phyloP scores from a whole-genome alignment of 2,797 vertebrate genomes.

The Xiphorhynchus erythropygius region DNA sequence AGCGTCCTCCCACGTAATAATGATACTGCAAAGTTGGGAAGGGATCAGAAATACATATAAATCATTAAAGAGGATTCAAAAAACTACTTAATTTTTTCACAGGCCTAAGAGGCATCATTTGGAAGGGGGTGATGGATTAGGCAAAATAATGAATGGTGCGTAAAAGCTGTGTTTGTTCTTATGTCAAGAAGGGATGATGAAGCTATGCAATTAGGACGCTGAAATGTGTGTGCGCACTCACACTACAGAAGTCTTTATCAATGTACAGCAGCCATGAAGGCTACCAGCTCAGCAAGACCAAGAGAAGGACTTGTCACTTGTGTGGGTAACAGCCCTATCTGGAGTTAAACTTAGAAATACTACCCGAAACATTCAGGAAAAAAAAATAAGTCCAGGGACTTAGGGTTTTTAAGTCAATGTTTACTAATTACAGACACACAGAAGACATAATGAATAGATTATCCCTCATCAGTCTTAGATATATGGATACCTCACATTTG shows the following conservation, averaged over 20 bases:
- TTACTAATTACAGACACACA: not conserved
- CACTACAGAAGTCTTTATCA: not conserved
- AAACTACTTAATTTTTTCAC: not conserved
- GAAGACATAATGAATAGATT: not conserved
- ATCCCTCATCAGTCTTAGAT: not conserved
- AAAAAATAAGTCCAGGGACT: not conserved
- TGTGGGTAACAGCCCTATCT: not conserved
- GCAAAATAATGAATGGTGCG: not conserved
- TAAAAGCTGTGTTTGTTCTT: not conserved
- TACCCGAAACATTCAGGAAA: not conserved
- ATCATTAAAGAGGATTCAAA: not conserved
- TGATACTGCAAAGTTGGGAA: not conserved
- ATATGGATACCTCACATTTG: not conserved
- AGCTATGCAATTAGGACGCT: not conserved
- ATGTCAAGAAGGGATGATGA: not conserved
- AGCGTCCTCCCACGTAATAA: not conserved
- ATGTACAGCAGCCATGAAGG: not conserved
- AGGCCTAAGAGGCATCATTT: not conserved
- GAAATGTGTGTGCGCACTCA: not conserved
- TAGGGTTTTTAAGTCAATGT: not conserved
- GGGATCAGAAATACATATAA: not conserved
- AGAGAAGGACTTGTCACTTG: not conserved
- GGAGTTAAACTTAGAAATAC: not conserved
- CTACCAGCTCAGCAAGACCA: not conserved
- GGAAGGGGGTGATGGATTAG: not conserved